phyloP scores from a whole-genome alignment of 2,888 invertebrate genomes.

The Calameuta idolon region DNA sequence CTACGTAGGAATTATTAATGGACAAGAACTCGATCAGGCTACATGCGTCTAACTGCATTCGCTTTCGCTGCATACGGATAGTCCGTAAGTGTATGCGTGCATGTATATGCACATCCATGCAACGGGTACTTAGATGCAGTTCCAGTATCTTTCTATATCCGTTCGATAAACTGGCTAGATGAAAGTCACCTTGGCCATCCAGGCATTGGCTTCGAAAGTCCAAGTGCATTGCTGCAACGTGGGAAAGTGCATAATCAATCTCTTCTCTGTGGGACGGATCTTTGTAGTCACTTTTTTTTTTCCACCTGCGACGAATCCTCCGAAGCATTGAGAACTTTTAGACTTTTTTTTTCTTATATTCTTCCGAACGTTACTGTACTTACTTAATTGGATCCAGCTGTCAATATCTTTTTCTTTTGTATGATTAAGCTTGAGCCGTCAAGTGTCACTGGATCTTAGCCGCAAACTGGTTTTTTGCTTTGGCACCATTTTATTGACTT shows the following conservation, averaged over 20 bases:
- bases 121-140: neutral
- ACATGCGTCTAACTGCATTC: neutral
- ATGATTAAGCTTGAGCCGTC: neutral
- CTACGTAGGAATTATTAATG: neutral
- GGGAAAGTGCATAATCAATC: neutral
- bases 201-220: neutral
- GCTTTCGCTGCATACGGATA: neutral
- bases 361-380: neutral
- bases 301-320: neutral
- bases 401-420: neutral
- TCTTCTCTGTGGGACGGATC: neutral
- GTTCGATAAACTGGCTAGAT: neutral
- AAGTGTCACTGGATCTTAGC: neutral
- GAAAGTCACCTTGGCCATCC: neutral
- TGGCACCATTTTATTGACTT: neutral
- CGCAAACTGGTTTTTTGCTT: neutral
- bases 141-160: neutral
- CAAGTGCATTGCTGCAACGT: neutral
- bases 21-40: neutral
- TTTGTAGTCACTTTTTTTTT: neutral
- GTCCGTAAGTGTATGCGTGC: neutral
- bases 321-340: neutral
- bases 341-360: neutral
- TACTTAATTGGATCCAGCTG: neutral
- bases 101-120: neutral